Evolutionary conservation across 2,888 invertebrate species (phyloP), one percentile per base, ranked within the genome.

Genomic region (Patella ulyssiponensis): DNA sequence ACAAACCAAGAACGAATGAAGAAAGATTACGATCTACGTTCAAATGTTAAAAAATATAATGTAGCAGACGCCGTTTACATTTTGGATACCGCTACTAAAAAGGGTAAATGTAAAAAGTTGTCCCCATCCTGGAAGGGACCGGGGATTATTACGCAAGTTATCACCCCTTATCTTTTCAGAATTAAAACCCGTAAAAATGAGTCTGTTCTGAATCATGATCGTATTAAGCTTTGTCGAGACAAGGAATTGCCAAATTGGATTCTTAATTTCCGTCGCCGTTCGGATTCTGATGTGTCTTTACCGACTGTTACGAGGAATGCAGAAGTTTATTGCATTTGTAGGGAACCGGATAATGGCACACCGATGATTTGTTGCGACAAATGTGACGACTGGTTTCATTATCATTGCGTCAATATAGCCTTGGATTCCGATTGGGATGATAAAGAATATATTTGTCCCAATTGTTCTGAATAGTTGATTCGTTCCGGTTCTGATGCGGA

Each of bases 51-150:
- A 14, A 14, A 20, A 23, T 74, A n/a, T 27, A 27, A 69, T 15
- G 64, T 15, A 20, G 74, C 58, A 23, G 15, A 23, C 15, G 44
- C 15, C 33, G 72, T 33, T n/a, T 23, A 44, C 15, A 27, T 23
- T 15, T n/a, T 51, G 52, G n/a, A 75, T 69, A 33, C 27, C 75
- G 5, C 75, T 69, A 20, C 72, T 72, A 58, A n/a, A n/a, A 33
- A 11, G 33, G 80, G 81, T 0, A 77, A 71, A 54, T 71, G 75
- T 20, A 73, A 69, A 33, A 80, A 80, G 44, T 23, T 80, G 9
- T 14, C 78, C 15, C 79, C 75, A 0, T 17, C 44, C 27, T 80
- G 80, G 79, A 79, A 78, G 52, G 82, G 79, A 1, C 82, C 80
- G 1, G 80, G 75, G 1, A 72, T 82, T 27, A 71, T 80, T 15